phyloP scores from a whole-genome alignment of 1,140 invertebrate species.

The Tribolium castaneum region DNA sequence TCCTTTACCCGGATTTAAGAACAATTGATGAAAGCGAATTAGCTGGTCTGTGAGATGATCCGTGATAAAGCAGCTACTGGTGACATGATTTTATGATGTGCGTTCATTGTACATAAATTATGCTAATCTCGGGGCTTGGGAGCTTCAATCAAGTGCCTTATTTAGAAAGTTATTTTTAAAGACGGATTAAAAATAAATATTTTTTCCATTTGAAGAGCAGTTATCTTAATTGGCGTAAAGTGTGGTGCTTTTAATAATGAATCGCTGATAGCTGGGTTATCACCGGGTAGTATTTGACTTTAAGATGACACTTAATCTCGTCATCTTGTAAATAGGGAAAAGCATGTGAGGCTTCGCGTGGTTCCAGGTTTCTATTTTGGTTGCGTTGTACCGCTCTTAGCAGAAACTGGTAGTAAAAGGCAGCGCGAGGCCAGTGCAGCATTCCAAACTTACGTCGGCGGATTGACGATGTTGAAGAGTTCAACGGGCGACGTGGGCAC shows the following conservation, averaged over 20 bases:
- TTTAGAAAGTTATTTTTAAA: too few relatives aligned
- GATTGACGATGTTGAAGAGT: constrained; percentile 83
- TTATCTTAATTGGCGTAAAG: not conserved
- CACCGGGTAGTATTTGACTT: not conserved
- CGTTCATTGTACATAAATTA: not conserved
- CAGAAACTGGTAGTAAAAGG: not conserved
- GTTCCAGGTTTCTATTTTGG: not conserved
- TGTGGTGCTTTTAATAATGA: not conserved
- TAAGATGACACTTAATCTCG: too few relatives aligned
- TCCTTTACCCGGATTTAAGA: too few relatives aligned
- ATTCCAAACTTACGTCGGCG: constrained; percentile 76
- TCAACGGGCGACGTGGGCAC: constrained; percentile 85
- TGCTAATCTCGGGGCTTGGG: not conserved
- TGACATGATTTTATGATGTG: not conserved
- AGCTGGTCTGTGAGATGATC: not conserved
- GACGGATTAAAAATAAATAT: too few relatives aligned
- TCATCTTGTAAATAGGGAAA: not conserved
- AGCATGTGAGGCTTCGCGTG: not conserved
- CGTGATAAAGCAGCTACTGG: not conserved
- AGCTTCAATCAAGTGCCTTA: not conserved
- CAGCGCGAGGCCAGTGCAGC: not conserved
- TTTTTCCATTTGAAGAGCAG: not conserved
- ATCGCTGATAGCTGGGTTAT: not conserved
- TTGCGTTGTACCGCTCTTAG: not conserved
- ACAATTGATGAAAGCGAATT: not conserved